Conservation (phyloP, 2,888 invertebrate species). For the Chrysina gloriosa region DNA sequence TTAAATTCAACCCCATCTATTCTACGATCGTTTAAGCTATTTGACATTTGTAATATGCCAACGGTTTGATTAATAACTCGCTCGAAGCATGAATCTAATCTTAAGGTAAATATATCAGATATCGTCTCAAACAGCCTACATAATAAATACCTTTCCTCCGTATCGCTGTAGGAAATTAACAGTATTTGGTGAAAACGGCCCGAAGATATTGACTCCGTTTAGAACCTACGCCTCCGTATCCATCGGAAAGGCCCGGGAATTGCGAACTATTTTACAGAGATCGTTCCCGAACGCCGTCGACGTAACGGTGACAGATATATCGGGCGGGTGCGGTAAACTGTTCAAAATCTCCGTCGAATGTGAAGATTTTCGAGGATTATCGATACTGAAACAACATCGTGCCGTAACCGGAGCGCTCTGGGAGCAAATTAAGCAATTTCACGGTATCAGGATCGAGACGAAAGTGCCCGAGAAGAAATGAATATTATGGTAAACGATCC, state of each 20-base stretch:
- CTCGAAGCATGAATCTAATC: too few species aligned
- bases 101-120: too few species aligned
- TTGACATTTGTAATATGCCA: too few species aligned
- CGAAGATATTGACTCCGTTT: neutral
- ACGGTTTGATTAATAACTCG: too few species aligned
- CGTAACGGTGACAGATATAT: constrained; percentile 77
- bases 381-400: constrained; percentile 79
- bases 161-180: neutral
- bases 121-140: too few species aligned
- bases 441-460: constrained; percentile 83
- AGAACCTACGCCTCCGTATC: neutral
- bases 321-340: constrained; percentile 87
- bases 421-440: constrained; percentile 84
- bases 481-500: neutral
- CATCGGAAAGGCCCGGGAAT: constrained; percentile 54
- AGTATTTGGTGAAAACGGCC: neutral
- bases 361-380: constrained; percentile 77
- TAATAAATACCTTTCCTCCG: too few species aligned
- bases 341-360: constrained; percentile 78
- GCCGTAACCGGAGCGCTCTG: constrained; percentile 78
- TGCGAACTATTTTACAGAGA: constrained; percentile 63
- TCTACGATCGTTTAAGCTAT: too few species aligned
- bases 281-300: constrained; percentile 73
- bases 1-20: too few species aligned
- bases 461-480: constrained; percentile 54